Conservation (phyloP, 2,113 vertebrate genomes). For the Festucalex cinctus region DNA sequence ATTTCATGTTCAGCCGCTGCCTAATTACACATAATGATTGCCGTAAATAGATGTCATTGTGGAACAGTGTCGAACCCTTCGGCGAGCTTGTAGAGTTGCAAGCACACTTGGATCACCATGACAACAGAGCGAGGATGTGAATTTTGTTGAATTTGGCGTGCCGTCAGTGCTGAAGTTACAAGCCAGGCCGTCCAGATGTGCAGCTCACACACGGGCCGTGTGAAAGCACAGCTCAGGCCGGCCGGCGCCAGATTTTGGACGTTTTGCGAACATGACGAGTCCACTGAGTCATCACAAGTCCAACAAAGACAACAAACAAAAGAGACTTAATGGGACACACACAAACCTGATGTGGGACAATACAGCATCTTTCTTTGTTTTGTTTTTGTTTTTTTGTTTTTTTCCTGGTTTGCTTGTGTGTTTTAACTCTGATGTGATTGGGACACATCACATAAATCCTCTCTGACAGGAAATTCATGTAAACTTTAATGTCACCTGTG, state of each 20-base stretch:
- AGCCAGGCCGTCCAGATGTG: conserved; percentile 54
- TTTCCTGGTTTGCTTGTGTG: no score
- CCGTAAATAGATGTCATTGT: conserved; percentile 36
- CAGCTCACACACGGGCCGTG: conserved; percentile 36
- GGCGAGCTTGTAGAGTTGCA: conserved; percentile 34
- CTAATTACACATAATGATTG: conserved; percentile 60
- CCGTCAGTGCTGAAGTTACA: conserved; percentile 15
- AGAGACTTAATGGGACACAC: conserved; percentile 6
- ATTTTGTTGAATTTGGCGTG: conserved; percentile 43
- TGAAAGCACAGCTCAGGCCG: conserved; percentile 49
- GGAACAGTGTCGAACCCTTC: conserved; percentile 29
- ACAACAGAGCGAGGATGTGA: conserved; percentile 43
- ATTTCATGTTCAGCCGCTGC: conserved; percentile 39
- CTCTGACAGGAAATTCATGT: no score
- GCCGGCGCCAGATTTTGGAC: conserved; percentile 30
- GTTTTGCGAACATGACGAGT: conserved; percentile 29
- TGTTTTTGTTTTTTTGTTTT: no score
- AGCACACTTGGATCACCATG: conserved; percentile 53
- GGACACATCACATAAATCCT: no score
- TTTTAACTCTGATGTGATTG: no score
- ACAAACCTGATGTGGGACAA: conserved; percentile 21
- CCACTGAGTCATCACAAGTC: conserved; percentile 57
- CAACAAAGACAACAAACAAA: conserved; percentile 39
- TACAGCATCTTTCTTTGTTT: conserved; percentile 38
- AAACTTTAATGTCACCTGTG: no score